phyloP scores from a whole-genome alignment of 2,797 vertebrate species.

The Podargus strigoides region DNA sequence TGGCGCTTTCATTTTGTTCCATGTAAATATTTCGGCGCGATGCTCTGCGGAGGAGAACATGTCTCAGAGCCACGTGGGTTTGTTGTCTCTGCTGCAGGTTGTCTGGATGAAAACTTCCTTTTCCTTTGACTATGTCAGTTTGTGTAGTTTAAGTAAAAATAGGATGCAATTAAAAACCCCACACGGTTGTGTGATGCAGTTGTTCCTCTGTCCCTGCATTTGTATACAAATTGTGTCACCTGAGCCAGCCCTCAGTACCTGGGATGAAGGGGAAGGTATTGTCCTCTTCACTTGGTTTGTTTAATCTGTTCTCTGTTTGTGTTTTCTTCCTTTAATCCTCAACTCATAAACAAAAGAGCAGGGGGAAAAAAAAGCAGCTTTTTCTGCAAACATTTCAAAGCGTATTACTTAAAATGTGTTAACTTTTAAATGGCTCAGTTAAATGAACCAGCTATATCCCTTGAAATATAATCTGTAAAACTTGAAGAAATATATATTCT shows the following conservation, averaged over 20 bases:
- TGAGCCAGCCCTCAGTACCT: not conserved
- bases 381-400: not conserved
- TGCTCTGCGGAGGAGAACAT: rapidly evolving
- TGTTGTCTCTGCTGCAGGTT: not conserved
- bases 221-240: not conserved
- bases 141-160: not conserved
- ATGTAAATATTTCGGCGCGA: rapidly evolving
- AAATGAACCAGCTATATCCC: not conserved
- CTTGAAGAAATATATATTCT: not conserved
- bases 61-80: not conserved
- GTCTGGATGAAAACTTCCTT: not conserved
- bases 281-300: not conserved
- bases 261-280: not conserved
- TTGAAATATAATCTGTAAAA: not conserved
- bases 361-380: not conserved
- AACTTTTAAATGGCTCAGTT: not conserved
- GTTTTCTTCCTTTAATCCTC: not conserved
- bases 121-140: not conserved
- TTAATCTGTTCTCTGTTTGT: not conserved
- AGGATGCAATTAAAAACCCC: not conserved
- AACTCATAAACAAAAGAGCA: not conserved
- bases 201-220: not conserved
- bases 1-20: rapidly evolving
- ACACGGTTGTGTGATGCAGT: rapidly evolving
- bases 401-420: not conserved